These are phyloP conservation scores for Caradrina clavipalpis DNA, from an alignment of 2,888 invertebrate genomes.

Conservation along the genomic window DNA sequence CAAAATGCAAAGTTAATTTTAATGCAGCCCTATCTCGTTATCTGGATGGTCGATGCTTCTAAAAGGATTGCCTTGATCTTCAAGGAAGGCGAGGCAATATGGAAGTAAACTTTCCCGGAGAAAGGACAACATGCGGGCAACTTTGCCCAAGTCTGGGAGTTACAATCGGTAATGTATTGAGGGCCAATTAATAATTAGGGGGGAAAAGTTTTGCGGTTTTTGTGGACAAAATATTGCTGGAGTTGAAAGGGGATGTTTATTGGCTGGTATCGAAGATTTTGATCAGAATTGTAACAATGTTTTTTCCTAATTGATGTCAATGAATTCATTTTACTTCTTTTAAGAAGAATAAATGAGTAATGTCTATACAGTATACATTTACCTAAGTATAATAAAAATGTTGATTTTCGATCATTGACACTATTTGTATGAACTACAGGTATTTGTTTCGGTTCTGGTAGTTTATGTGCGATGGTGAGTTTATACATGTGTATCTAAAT, in stretches of 20 bases:
- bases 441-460: too few relatives aligned
- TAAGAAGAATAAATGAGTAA: too few relatives aligned
- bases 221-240: conserved; percentile 59
- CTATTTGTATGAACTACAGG: too few relatives aligned
- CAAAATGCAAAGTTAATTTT: conserved; percentile 82
- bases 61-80: conserved; percentile 71
- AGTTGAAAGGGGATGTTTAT: conserved; percentile 10
- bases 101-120: conserved; percentile 61
- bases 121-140: conserved; percentile 49
- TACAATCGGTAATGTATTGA: conserved; percentile 60
- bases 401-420: too few relatives aligned
- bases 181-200: conserved; percentile 59
- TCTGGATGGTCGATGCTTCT: conserved; percentile 67
- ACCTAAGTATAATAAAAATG: too few relatives aligned
- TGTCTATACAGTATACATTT: too few relatives aligned
- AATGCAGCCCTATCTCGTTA: conserved; percentile 78
- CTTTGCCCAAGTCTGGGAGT: conserved; percentile 51
- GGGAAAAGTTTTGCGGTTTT: conserved; percentile 52
- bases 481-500: too few relatives aligned
- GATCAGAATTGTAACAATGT: background rate
- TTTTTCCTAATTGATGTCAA: background rate
- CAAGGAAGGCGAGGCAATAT: conserved; percentile 60
- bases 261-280: conserved; percentile 17
- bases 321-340: background rate
- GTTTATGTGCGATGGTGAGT: too few relatives aligned